These are phyloP conservation scores for Cerastis leucographa DNA, from an alignment of 2,888 invertebrate genomes.

Conservation along the genomic window DNA sequence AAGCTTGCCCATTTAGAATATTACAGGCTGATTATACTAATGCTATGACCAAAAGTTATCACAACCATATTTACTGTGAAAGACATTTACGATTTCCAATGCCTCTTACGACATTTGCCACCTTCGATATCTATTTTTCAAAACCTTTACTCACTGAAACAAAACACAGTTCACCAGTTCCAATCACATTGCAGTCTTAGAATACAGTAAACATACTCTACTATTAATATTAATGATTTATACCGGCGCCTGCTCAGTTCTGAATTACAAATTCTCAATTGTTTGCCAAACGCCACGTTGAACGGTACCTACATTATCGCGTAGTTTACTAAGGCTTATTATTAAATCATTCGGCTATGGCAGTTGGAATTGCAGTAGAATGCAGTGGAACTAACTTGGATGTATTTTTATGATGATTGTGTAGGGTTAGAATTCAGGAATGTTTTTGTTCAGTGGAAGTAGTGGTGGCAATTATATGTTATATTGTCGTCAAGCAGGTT, in stretches of 20 bases:
- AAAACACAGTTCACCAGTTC: not conserved
- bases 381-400: conserved; percentile 24
- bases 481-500: not conserved
- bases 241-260: conserved; percentile 28
- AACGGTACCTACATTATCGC: conserved; percentile 30
- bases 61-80: not conserved
- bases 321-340: conserved; percentile 42
- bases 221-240: conserved; percentile 53
- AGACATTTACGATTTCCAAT: not conserved
- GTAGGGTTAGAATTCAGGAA: not conserved
- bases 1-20: no score
- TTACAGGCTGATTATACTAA: no score
- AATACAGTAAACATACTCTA: conserved; percentile 21
- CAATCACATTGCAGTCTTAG: not conserved
- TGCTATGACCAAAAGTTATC: no score
- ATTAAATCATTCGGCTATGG: conserved; percentile 46
- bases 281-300: conserved; percentile 42
- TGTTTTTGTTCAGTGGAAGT: not conserved
- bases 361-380: conserved; percentile 42
- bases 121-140: not conserved
- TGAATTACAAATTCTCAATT: conserved; percentile 44
- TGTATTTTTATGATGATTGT: conserved; percentile 22
- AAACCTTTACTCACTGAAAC: not conserved
- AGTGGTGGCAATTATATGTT: not conserved
- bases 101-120: not conserved